Conservation (phyloP, 92 coral and sea anemone genomes). For the Zoanthus sociatus region DNA sequence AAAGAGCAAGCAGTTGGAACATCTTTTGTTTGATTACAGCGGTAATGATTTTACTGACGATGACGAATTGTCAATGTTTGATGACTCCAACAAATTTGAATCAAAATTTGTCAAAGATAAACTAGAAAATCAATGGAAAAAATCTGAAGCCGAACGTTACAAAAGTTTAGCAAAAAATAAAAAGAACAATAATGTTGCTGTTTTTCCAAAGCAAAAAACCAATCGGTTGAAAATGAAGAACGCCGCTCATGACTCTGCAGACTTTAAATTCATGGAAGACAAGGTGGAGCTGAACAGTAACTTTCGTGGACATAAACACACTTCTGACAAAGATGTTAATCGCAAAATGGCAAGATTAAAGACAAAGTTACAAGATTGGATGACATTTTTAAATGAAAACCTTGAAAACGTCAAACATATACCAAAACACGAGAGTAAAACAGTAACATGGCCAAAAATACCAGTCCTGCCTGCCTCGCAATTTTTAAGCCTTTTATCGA, state of each 20-base stretch:
- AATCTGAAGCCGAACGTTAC: background rate
- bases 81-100: background rate
- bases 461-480: background rate
- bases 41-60: background rate
- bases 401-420: background rate
- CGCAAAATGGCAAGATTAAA: background rate
- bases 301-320: background rate
- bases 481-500: constrained; percentile 5
- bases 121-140: background rate
- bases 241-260: background rate
- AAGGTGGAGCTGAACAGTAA: background rate
- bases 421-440: background rate
- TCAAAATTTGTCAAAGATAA: background rate
- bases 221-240: background rate
- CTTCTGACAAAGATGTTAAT: background rate
- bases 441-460: background rate
- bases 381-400: background rate
- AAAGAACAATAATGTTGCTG: background rate
- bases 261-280: background rate
- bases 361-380: background rate
- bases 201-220: background rate
- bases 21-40: background rate
- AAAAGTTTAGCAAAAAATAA: background rate
- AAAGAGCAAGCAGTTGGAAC: background rate
- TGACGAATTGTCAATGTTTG: background rate